Evolutionary conservation across 2,888 invertebrate genomes (phyloP).

Genomic region (Stenolophus ochropezus): DNA sequence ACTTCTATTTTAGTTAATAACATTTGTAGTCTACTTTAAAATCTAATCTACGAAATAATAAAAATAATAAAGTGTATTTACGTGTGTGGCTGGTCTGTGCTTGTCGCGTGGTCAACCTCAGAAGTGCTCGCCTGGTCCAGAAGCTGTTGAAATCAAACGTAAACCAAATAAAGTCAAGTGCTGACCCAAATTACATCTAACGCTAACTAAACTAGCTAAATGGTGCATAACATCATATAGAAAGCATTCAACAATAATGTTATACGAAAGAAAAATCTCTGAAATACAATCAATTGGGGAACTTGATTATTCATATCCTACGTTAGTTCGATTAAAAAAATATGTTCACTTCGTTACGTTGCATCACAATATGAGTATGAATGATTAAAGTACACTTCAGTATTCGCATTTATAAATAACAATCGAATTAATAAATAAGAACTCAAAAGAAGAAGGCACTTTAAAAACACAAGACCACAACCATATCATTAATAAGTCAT

Average conservation of each 20-base stretch:
- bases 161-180: slow-evolving; percentile 72
- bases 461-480: slow-evolving; percentile 6
- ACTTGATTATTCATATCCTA: slow-evolving; percentile 28
- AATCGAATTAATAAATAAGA: slow-evolving; percentile 15
- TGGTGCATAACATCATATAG: slow-evolving; percentile 34
- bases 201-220: slow-evolving; percentile 15
- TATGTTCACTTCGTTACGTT: background rate
- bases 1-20: background rate
- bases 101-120: slow-evolving; percentile 75
- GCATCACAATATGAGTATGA: slow-evolving; percentile 33
- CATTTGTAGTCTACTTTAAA: background rate
- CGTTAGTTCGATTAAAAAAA: slow-evolving; percentile 25
- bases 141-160: slow-evolving; percentile 79
- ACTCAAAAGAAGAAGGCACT: slow-evolving; percentile 14
- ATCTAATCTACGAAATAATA: slow-evolving; percentile 64
- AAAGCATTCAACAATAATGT: slow-evolving; percentile 37
- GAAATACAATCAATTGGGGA: slow-evolving; percentile 27
- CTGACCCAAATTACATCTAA: slow-evolving; percentile 46
- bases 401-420: slow-evolving; percentile 24
- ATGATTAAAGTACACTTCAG: slow-evolving; percentile 20
- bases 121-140: slow-evolving; percentile 79
- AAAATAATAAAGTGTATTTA: slow-evolving; percentile 76
- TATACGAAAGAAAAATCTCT: slow-evolving; percentile 42
- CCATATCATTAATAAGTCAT: background rate
- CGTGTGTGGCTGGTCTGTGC: slow-evolving; percentile 77